Conservation (phyloP, 2,888 invertebrate genomes). For the Agrotis ipsilon region DNA sequence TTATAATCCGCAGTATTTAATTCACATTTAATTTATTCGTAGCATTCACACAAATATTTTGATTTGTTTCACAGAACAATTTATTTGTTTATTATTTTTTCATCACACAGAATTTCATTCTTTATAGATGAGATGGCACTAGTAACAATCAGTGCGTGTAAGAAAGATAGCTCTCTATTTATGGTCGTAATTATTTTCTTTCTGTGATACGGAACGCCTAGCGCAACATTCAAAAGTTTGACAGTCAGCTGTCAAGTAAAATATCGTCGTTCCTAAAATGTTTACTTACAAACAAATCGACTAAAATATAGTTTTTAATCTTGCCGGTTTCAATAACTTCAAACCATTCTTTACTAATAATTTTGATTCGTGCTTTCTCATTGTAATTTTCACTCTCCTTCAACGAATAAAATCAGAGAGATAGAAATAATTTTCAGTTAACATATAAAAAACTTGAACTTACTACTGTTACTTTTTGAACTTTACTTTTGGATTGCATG, state of each 20-base stretch:
- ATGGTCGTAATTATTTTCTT: neutral
- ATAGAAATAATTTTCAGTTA: too few relatives aligned
- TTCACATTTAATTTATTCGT: neutral
- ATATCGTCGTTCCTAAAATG: neutral
- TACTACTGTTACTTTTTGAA: too few relatives aligned
- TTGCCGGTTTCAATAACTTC: too few relatives aligned
- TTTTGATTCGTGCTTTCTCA: too few relatives aligned
- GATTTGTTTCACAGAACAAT: too few relatives aligned
- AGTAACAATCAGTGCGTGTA: neutral
- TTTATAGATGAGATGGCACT: conserved; percentile 5
- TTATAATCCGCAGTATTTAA: neutral
- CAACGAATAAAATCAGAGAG: too few relatives aligned
- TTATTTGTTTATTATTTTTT: neutral
- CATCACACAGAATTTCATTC: neutral
- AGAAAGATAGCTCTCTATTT: conserved; percentile 4
- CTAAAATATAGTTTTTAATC: neutral
- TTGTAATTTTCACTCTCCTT: too few relatives aligned
- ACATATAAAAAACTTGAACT: too few relatives aligned
- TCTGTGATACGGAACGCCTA: conserved; percentile 2
- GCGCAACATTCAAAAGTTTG: neutral
- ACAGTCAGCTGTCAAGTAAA: neutral
- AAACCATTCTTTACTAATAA: too few relatives aligned
- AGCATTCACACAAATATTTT: conserved; percentile 21
- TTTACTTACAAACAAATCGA: neutral
- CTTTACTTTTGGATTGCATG: too few relatives aligned